These are phyloP conservation scores for Sebastes matsubarae DNA, from an alignment of 2,797 vertebrate species.

Conservation along the genomic window DNA sequence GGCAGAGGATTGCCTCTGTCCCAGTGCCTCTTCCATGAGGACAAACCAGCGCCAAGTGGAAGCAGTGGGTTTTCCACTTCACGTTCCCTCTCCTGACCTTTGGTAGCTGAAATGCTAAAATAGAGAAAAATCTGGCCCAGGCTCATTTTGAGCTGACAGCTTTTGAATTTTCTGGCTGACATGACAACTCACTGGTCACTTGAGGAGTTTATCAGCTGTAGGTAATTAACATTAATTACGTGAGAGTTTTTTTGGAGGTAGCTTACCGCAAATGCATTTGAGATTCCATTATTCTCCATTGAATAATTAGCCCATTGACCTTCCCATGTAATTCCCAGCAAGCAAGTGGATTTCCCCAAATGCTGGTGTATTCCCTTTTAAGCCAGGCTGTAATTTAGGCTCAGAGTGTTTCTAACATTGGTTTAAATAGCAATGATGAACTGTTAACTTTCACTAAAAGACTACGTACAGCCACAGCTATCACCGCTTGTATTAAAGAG, in stretches of 20 bases:
- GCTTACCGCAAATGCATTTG: neutral
- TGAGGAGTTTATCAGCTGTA: neutral
- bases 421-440: conserved; percentile 18
- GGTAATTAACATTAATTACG: neutral
- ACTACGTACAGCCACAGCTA: neutral
- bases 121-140: conserved; percentile 4
- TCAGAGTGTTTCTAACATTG: neutral
- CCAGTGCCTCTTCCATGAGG: conserved; percentile 44
- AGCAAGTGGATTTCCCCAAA: neutral
- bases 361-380: neutral
- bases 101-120: conserved; percentile 21
- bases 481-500: neutral
- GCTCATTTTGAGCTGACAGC: neutral
- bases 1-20: conserved; percentile 53
- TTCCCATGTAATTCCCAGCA: neutral
- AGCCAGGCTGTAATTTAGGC: neutral
- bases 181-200: neutral
- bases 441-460: neutral
- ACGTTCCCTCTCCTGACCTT: conserved; percentile 40
- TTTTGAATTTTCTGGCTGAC: neutral
- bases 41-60: conserved; percentile 49
- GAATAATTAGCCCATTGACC: neutral
- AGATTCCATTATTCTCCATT: neutral
- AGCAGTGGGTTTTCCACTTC: conserved; percentile 55
- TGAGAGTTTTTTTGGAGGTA: neutral